Percentiles rank a stretch among this genome's conserved stretches.
These are phyloP conservation scores for Podiceps cristatus DNA, from an alignment of 2,113 vertebrate species.

Conservation along the genomic window DNA sequence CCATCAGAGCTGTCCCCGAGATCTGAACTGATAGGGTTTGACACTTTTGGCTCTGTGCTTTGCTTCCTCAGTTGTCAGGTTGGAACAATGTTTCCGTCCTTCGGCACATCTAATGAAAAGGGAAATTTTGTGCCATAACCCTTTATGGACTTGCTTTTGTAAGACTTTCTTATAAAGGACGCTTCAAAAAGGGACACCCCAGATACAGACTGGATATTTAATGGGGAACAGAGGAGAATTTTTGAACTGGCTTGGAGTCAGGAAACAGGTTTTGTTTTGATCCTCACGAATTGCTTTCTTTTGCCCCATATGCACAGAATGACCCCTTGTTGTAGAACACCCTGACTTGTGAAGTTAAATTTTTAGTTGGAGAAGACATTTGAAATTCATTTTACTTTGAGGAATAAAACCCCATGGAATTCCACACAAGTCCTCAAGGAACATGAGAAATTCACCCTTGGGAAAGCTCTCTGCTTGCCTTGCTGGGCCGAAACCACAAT, in stretches of 20 bases:
- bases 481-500: background rate
- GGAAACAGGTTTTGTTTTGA: background rate
- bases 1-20: background rate
- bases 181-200: background rate
- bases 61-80: background rate
- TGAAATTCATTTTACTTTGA: background rate
- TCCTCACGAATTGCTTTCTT: background rate
- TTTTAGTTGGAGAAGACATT: background rate
- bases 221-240: background rate
- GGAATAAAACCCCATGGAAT: background rate
- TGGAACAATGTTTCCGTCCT: background rate
- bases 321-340: background rate
- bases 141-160: background rate
- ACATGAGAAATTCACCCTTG: background rate
- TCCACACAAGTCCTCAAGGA: background rate
- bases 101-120: background rate
- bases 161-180: rapidly evolving
- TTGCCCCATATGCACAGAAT: background rate
- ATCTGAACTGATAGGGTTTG: background rate
- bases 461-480: background rate
- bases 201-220: background rate
- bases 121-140: background rate
- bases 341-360: background rate
- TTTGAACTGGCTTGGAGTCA: rapidly evolving
- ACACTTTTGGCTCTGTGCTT: background rate